Conservation (phyloP, 2,113 vertebrate genomes). For the Sisor rabdophorus region DNA sequence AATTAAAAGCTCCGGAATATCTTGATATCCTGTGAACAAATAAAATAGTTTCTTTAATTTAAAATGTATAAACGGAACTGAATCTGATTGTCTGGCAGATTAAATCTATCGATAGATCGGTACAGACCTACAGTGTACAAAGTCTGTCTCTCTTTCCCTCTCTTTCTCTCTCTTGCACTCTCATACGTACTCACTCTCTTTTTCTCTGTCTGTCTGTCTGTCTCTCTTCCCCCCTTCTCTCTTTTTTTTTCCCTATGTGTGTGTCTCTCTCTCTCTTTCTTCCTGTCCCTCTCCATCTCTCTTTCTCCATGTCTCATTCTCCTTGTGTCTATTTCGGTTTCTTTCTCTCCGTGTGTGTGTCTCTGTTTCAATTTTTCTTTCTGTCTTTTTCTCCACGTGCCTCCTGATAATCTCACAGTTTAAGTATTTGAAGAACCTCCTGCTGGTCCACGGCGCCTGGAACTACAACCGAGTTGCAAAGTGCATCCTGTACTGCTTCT, state of each 20-base stretch:
- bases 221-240: too few relatives aligned
- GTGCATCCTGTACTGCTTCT: constrained; percentile 98
- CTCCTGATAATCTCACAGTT: constrained; percentile 76
- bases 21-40: constrained; percentile 35
- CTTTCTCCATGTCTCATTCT: too few relatives aligned
- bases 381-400: neutral
- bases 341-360: too few relatives aligned
- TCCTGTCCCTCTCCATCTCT: constrained; percentile 22
- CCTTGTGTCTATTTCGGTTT: too few relatives aligned
- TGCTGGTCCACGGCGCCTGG: constrained; percentile 97
- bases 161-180: too few relatives aligned
- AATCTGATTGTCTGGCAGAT: neutral
- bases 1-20: constrained; percentile 56
- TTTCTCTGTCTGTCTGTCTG: too few relatives aligned
- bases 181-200: too few relatives aligned
- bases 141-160: constrained; percentile 19
- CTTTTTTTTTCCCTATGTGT: too few relatives aligned
- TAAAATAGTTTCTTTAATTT: constrained; percentile 51
- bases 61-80: constrained; percentile 10
- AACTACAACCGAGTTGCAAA: constrained; percentile 97
- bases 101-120: neutral
- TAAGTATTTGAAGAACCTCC: constrained; percentile 96
- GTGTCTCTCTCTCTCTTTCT: neutral
- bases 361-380: too few relatives aligned
- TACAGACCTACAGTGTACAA: neutral